These are phyloP conservation scores for Hemitrygon akajei DNA, from an alignment of 2,797 vertebrate species.

Conservation along the genomic window DNA sequence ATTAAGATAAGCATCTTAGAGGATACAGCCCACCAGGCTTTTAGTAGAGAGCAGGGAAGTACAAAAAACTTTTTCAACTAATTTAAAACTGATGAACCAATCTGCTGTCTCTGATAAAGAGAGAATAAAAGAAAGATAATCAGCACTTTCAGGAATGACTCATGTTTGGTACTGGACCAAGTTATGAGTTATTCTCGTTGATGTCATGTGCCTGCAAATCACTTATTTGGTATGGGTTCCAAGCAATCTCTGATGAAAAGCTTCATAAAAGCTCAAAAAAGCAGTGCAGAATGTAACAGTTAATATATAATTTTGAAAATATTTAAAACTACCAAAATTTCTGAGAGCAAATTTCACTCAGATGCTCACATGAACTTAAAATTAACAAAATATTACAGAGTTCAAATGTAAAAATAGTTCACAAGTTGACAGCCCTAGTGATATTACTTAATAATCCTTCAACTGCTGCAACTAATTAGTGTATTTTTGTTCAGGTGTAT, in stretches of 20 bases:
- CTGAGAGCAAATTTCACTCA: background rate
- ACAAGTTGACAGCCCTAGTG: background rate
- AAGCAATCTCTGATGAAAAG: background rate
- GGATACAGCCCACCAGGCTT: too few relatives aligned
- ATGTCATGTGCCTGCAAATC: background rate
- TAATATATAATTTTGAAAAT: background rate
- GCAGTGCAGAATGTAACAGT: background rate
- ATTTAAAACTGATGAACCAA: too few relatives aligned
- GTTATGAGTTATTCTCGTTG: background rate
- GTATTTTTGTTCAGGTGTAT: background rate
- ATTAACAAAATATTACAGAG: background rate
- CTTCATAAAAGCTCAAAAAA: background rate
- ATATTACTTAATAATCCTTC: conserved; percentile 1
- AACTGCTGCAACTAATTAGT: background rate
- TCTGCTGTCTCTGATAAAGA: background rate
- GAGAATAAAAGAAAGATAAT: background rate
- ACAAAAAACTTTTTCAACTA: too few relatives aligned
- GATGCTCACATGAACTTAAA: background rate
- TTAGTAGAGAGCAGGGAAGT: too few relatives aligned
- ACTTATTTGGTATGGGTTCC: background rate
- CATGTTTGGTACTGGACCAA: background rate
- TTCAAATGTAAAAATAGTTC: background rate
- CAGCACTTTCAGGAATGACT: background rate
- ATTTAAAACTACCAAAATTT: background rate
- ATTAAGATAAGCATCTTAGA: too few relatives aligned